phyloP scores from a whole-genome alignment of 2,797 vertebrate species.

The Steatocranus sp. region DNA sequence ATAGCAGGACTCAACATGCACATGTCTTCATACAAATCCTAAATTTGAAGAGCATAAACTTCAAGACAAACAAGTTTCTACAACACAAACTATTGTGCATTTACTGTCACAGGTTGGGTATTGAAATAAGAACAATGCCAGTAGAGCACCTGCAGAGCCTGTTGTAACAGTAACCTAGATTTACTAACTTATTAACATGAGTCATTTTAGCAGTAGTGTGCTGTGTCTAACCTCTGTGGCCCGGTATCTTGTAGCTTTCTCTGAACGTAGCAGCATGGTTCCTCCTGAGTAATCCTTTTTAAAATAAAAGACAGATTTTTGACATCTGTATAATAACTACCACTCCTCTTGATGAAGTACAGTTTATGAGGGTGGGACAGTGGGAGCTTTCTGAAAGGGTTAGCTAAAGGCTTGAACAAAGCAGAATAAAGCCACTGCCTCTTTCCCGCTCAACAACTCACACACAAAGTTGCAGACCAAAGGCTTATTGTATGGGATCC shows the following conservation, averaged over 20 bases:
- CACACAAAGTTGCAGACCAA: constrained; percentile 47
- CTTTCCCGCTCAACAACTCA: constrained; percentile 38
- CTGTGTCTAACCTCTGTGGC: constrained; percentile 67
- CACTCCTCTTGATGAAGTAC: constrained; percentile 25
- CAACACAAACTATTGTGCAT: background rate
- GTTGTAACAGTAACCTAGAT: background rate
- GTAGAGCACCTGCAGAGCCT: background rate
- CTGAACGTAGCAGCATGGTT: constrained; percentile 64
- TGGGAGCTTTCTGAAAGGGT: constrained; percentile 18
- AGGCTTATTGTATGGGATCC: constrained; percentile 54
- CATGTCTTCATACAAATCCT: background rate
- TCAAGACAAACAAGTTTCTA: background rate
- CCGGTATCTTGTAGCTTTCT: constrained; percentile 51
- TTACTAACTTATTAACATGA: background rate
- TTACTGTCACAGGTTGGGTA: background rate
- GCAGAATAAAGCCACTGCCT: constrained; percentile 42
- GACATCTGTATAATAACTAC: background rate
- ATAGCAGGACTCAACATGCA: background rate
- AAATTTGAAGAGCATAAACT: background rate
- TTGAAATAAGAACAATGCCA: background rate
- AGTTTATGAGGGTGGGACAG: constrained; percentile 15
- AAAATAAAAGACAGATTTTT: background rate
- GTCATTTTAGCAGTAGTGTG: background rate
- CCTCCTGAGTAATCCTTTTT: constrained; percentile 51
- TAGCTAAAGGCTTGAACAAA: constrained; percentile 45